These are phyloP conservation scores for Metridium senile DNA, from an alignment of 92 coral and sea anemone genomes.

Conservation along the genomic window DNA sequence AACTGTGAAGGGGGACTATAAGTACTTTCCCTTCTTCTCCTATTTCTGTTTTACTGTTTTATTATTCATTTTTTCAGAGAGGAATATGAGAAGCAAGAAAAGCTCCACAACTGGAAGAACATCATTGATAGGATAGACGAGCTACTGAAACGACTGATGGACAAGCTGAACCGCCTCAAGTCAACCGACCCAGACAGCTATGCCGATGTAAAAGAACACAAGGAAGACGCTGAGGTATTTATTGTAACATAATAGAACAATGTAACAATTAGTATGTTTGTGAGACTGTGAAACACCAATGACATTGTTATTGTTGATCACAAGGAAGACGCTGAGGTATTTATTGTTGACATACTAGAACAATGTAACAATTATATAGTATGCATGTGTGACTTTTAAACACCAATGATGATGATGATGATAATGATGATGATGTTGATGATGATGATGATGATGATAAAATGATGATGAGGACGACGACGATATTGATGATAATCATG, in stretches of 20 bases:
- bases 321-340: conserved; percentile 30
- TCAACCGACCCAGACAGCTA: conserved; percentile 17
- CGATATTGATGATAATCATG: no score
- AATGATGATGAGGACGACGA: no score
- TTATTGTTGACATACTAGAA: not conserved
- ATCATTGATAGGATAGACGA: conserved; percentile 30
- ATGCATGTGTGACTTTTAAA: not conserved
- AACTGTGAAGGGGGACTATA: no score
- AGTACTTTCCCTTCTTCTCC: no score
- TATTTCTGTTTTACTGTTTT: no score
- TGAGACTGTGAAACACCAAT: not conserved
- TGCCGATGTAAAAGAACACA: conserved; percentile 2
- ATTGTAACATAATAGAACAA: not conserved
- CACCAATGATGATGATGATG: no score
- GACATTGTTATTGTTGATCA: no score
- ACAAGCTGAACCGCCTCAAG: conserved; percentile 20
- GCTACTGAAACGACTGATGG: conserved; percentile 12
- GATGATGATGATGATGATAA: no score
- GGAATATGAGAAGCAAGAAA: conserved; percentile 25
- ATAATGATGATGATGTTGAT: conserved; percentile 13
- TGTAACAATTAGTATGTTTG: not conserved
- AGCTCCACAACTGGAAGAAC: conserved; percentile 28
- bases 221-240: conserved; percentile 29
- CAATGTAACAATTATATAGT: not conserved
- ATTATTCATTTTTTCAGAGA: no score